Evolutionary conservation across 1,140 invertebrate genomes (phyloP), one percentile per base, ranked within the genome.

Genomic region (Drosophila mauritiana): DNA sequence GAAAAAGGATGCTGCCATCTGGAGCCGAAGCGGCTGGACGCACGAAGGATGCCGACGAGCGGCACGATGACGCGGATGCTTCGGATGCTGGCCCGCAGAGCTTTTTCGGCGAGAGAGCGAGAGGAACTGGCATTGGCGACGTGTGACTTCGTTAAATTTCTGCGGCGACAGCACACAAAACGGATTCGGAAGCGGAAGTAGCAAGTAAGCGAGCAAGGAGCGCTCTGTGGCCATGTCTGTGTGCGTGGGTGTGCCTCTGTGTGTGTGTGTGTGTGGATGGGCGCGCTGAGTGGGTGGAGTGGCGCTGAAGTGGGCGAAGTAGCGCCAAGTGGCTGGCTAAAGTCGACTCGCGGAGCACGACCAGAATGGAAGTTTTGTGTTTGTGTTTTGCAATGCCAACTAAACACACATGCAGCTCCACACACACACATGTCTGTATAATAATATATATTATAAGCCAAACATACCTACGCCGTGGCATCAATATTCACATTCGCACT

Each of bases 401-500:
- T 53, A 58, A 25, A 55, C 53, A 62, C 40, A 70, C 49, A 57
- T 39, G 17, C n/a, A 37, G 31, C 13, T 15, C 39, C 39, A 40
- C n/a, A 40, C 39, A 42, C 40, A 27, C 40, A 25, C 39, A 36
- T 40, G 17, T 20, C 46, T 10, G 31, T 39, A 73, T 7, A 46
- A 13, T 45, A 15, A 61, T 15, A 73, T n/a, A 36, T 22, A 40
- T 31, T 42, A 39, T 25, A 27, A 48, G 22, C 34, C 46, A 72
- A 62, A 73, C 58, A 74, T 43, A 54, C 68, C 55, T 49, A 65
- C 53, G 58, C 53, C 42, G 37, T 37, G 72, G 63, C 84, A 89
- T 89, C 84, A 89, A 89, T 89, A 90, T 89, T 89, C 84, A 89
- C 84, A 89, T 89, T 89, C 84, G 80, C 84, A 89, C 84, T 89